Evolutionary conservation across 2,113 vertebrate species (phyloP), one percentile per base, ranked within the genome.

Genomic region (Solea solea): DNA sequence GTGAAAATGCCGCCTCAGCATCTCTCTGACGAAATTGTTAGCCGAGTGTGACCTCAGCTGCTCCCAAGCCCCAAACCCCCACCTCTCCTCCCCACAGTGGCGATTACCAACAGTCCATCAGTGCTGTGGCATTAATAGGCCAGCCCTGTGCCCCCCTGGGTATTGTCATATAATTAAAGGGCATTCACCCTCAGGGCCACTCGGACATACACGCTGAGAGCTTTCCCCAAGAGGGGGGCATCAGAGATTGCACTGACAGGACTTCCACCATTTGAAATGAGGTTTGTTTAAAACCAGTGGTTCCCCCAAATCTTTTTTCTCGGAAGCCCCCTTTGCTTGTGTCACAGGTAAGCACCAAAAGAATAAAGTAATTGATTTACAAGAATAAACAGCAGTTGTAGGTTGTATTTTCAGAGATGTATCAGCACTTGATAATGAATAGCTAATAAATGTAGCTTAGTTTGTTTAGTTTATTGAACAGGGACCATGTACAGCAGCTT

Each of bases 151-250:
- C 12, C 66, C 87, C 75, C 74, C 13, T 63, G 85, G 78, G 84
- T 75, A 82, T 87, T 87, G 86, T 89, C 70, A 81, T 72, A 78
- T 89, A 87, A 90, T 90, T 88, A 89, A 56, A 64, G 73, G 69
- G 69, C 81, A 77, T 72, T 81, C 78, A 57, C 71, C 79, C 79
- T 53, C 62, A 72, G 71, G 79, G 68, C 73, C 75, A 54, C 77
- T 68, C 53, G 60, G 55, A 64, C 65, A 80, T 83, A 78, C 82
- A 68, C 1, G 54, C 81, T 27, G n/a, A 70, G 67, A 48, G 79
- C 52, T 53, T 69, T 44, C 42, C 76, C 64, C 72, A 62, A 8
- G 73, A 74, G 80, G 21, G 21, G 51, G 42, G 16, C 7, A 21
- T 71, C 55, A 28, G 69, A 58, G 34, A 69, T 34, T 25, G 55